Evolutionary conservation across 1,140 invertebrate genomes (phyloP), one percentile per base, ranked within the genome.

Genomic region (Atta cephalotes): DNA sequence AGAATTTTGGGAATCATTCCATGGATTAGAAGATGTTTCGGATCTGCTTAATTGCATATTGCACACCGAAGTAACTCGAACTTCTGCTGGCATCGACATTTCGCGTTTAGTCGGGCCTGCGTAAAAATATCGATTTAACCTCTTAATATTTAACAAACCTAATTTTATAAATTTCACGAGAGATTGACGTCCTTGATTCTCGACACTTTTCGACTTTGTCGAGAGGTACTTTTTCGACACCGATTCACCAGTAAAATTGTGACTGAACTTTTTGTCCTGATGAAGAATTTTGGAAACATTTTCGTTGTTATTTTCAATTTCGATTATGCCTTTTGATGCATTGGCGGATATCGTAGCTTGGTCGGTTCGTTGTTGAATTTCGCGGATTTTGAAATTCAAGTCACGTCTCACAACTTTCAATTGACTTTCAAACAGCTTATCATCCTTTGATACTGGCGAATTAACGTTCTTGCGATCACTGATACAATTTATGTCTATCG

Each of bases 331-430:
- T 49, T 76, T 65, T 16, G 14, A 35, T 35, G 21, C n/a, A 14
- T 0, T 7, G 3, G 18, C 9, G 2, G n/a, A 1, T 6, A 9
- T 18, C 21, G 25, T 53, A 16, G 9, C 0, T 7, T 9, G 45
- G 3, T 31, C n/a, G n/a, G 12, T 28, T 5, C 4, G 31, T 0
- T 9, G 12, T 10, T 7, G 9, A 3, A 35, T 10, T n/a, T 21
- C 28, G 7, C 12, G 2, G 12, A 31, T 66, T 18, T 80, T 18
- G 9, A 35, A 66, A 7, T 3, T 78, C 66, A 90, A 58, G 9
- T 90, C 58, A n/a, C 89, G 85, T n/a, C 3, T 89, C 12, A 71
- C 58, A 4, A 3, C 10, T 12, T 25, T 3, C 10, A 84, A 9
- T 45, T 87, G 74, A 39, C 21, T 21, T 21, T 58, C 16, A 39